Conservation (phyloP, 2,797 vertebrate species). For the Sciaenops ocellatus region DNA sequence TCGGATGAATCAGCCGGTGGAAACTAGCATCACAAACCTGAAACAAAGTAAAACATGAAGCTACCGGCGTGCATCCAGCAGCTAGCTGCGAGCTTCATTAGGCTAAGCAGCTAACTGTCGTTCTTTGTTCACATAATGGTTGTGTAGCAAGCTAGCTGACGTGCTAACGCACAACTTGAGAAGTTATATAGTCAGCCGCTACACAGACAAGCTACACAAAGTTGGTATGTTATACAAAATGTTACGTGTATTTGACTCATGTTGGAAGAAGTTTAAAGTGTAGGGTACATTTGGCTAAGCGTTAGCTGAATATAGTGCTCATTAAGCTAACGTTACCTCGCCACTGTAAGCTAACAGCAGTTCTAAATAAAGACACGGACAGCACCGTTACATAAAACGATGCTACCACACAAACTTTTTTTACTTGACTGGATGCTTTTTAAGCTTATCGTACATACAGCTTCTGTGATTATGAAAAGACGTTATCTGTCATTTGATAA, state of each 20-base stretch:
- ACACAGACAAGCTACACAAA: not conserved
- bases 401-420: conserved; percentile 73
- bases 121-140: conserved; percentile 76
- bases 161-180: conserved; percentile 40
- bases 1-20: rapidly evolving
- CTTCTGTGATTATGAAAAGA: not conserved
- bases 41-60: not conserved
- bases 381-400: conserved; percentile 48
- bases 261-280: not conserved
- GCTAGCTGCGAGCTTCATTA: conserved; percentile 68
- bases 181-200: not conserved
- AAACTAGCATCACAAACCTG: not conserved
- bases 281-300: too few relatives aligned
- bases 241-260: not conserved
- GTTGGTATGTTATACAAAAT: not conserved
- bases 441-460: not conserved
- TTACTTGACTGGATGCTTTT: conserved; percentile 1
- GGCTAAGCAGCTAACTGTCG: conserved; percentile 65
- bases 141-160: conserved; percentile 60
- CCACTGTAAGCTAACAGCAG: conserved; percentile 69
- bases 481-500: conserved; percentile 11
- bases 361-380: conserved; percentile 67
- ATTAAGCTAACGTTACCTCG: conserved; percentile 58
- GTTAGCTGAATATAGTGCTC: not conserved
- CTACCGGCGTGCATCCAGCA: conserved; percentile 11